These are phyloP conservation scores for Fukomys damarensis DNA, from an alignment of 2,113 vertebrate genomes.

Conservation along the genomic window DNA sequence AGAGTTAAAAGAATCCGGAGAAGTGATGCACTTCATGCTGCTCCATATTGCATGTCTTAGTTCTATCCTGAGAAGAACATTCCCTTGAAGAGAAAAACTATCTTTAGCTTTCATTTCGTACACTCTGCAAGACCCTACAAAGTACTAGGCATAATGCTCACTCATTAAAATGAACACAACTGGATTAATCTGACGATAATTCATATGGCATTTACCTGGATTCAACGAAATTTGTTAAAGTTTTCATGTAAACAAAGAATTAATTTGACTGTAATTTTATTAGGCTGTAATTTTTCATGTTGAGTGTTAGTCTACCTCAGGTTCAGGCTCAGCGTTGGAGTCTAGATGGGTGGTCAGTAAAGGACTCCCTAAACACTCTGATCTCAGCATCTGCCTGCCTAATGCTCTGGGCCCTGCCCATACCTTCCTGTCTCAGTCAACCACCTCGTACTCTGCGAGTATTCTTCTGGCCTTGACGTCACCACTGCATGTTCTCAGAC, in stretches of 20 bases:
- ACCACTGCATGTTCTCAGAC: background rate
- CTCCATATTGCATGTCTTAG: background rate
- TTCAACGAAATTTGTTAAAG: background rate
- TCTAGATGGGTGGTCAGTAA: background rate
- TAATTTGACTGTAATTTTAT: background rate
- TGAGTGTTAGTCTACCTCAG: too few species aligned
- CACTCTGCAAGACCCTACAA: background rate
- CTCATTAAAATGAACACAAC: background rate
- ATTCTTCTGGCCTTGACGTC: background rate
- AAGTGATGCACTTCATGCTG: background rate
- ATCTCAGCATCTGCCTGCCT: background rate
- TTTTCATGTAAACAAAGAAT: background rate
- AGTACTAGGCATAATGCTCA: background rate
- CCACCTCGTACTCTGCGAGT: background rate
- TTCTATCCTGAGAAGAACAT: background rate
- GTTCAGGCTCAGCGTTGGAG: rapidly evolving
- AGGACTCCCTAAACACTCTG: background rate
- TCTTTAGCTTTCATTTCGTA: background rate
- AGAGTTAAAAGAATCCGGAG: background rate
- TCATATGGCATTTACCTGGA: background rate
- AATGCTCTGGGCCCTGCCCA: rapidly evolving
- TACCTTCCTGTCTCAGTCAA: background rate
- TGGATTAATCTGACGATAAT: background rate
- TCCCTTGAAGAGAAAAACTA: background rate
- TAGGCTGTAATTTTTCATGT: background rate